Evolutionary conservation across 2,888 invertebrate species (phyloP).

Genomic region (Thecophora atra): DNA sequence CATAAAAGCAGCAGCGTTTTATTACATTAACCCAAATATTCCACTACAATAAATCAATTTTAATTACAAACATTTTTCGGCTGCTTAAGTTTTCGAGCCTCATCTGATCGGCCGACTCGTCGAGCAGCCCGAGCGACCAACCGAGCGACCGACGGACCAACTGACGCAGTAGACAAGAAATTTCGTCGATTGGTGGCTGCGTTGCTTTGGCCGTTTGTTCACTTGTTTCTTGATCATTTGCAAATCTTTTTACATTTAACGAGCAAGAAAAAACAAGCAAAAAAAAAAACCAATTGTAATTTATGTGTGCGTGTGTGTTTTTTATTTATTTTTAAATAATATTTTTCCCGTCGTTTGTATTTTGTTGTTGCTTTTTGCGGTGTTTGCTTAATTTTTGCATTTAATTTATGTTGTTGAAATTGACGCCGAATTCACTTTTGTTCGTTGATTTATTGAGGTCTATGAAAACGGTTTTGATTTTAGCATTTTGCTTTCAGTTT

Average conservation of each 20-base stretch:
- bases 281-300: too few relatives aligned
- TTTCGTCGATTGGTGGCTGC: background rate
- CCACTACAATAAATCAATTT: slow-evolving; percentile 53
- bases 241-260: too few relatives aligned
- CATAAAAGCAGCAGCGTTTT: slow-evolving; percentile 18
- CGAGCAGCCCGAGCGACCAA: too few relatives aligned
- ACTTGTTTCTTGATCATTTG: background rate
- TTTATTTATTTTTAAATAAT: background rate
- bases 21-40: slow-evolving; percentile 50
- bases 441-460: slow-evolving; percentile 18
- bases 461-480: background rate
- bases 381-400: slow-evolving; percentile 15
- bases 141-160: background rate
- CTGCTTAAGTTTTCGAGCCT: slow-evolving; percentile 26
- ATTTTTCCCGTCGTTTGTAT: background rate
- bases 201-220: background rate
- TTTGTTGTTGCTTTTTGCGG: background rate
- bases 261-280: too few relatives aligned
- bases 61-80: slow-evolving; percentile 49
- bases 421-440: slow-evolving; percentile 19
- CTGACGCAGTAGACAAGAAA: background rate
- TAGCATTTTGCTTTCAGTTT: background rate
- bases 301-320: background rate
- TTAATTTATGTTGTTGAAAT: slow-evolving; percentile 26
- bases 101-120: slow-evolving; percentile 15